Base-by-base conservation (phyloP, 2,797 vertebrate genomes). In the Avahi laniger region DNA sequence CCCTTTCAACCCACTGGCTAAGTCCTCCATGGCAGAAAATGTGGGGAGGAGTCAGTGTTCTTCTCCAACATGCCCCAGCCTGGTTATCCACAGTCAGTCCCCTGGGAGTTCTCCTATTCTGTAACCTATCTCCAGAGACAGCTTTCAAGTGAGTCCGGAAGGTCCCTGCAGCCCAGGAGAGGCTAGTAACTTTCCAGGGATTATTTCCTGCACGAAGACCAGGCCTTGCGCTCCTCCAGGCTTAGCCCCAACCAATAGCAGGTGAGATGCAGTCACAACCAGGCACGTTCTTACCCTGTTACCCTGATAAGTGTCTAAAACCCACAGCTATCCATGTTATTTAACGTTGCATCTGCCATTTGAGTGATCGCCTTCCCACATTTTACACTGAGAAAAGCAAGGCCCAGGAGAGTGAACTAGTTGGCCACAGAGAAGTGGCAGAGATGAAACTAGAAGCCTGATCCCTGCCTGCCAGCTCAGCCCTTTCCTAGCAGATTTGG, bases 371-470 rank as follows among this genome's bases (percentile, higher is more conserved):
- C n/a, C 63, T 94, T 26, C 73, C 43, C n/a, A 70, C 46, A 7
- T 89, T 93, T 95, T 93, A 96, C 61, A 86, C 35, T n/a, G 50
- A 93, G 79, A 82, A 94, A 79, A 91, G 50, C 4, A 1, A 93
- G 33, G 59, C n/a, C 69, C 65, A 33, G 54, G 78, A 46, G 89
- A 94, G 59, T 48, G 18, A 83, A 80, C 52, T 88, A 70, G 89
- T 14, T 81, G 85, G 43, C 80, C 17, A 0, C 67, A 88, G 73
- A 84, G 69, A 73, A 76, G 35, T 52, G 72, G 35, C 85, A 63
- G 69, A 80, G n/a, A 28, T 67, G 76, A 61, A 76, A 41, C 54
- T 67, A n/a, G 92, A 89, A 63, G 72, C 46, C 72, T 67, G 65
- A 18, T 88, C 83, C 52, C 75, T 91, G 70, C 33, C 65, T 72